phyloP scores from a whole-genome alignment of 2,797 vertebrate species.

The Hypotaenidia philippensis region DNA sequence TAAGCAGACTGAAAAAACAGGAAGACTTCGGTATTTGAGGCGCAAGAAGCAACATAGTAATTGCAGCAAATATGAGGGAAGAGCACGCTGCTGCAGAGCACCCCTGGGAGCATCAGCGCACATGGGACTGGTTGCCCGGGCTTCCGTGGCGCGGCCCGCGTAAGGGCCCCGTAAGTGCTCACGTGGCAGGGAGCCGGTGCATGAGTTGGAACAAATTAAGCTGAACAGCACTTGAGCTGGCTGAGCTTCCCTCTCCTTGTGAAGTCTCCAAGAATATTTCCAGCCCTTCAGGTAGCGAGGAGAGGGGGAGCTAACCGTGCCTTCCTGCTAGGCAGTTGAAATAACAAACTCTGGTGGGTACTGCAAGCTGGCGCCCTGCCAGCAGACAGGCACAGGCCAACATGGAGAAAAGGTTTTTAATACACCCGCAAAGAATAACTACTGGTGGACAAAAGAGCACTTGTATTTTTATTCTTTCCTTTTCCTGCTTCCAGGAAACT shows the following conservation, averaged over 20 bases:
- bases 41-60: not conserved
- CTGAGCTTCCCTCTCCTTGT: not conserved
- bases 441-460: constrained; percentile 71
- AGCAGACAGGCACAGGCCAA: constrained; percentile 70
- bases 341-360: constrained; percentile 71
- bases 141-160: fast-evolving
- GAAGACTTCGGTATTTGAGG: not conserved
- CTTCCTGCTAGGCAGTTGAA: constrained; percentile 42
- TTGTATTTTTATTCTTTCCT: constrained; percentile 79
- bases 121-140: fast-evolving
- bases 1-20: not conserved
- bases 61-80: not conserved
- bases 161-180: not conserved
- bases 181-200: fast-evolving
- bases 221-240: constrained; percentile 28
- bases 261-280: constrained; percentile 34
- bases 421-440: constrained; percentile 74
- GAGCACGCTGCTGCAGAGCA: not conserved
- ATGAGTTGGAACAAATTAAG: constrained; percentile 17
- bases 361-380: constrained; percentile 48
- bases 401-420: constrained; percentile 72
- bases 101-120: not conserved
- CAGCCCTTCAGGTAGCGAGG: constrained; percentile 41
- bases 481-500: constrained; percentile 78
- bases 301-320: not conserved